These are phyloP conservation scores for Tamias sibiricus DNA, from an alignment of 2,113 vertebrate genomes.

Conservation along the genomic window DNA sequence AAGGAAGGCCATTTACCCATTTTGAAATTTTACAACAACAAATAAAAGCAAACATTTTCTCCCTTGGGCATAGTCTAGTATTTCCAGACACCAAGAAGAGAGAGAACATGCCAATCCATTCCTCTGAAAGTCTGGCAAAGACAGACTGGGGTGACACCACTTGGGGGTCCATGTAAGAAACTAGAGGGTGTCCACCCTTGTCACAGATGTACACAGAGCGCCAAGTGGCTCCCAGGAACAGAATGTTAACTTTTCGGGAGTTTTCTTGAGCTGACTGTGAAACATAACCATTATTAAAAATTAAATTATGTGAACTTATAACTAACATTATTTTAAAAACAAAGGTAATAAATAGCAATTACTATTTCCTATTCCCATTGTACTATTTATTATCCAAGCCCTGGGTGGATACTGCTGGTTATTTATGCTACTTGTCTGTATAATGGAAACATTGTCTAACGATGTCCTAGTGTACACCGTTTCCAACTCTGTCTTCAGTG, in stretches of 20 bases:
- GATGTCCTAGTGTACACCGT: neutral
- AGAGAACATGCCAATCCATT: rapidly evolving
- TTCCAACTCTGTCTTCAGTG: neutral
- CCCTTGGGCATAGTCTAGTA: neutral
- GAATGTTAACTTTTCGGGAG: neutral
- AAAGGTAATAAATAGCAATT: neutral
- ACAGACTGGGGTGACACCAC: neutral
- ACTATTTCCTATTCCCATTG: neutral
- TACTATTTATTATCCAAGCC: too few species aligned
- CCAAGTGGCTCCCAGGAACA: neutral
- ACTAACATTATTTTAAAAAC: neutral
- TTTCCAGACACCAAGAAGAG: neutral
- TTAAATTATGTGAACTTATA: neutral
- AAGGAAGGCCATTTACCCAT: neutral
- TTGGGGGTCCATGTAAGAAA: neutral
- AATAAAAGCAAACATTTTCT: neutral
- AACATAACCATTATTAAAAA: neutral
- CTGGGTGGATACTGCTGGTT: too few species aligned
- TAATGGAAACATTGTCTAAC: neutral
- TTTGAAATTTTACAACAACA: neutral
- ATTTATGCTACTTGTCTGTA: rapidly evolving
- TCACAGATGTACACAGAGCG: too few species aligned
- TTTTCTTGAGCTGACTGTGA: neutral
- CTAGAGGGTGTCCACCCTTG: rapidly evolving
- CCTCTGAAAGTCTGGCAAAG: neutral